These are phyloP conservation scores for Eumeta japonica DNA, from an alignment of 1,140 invertebrate species.

Conservation along the genomic window DNA sequence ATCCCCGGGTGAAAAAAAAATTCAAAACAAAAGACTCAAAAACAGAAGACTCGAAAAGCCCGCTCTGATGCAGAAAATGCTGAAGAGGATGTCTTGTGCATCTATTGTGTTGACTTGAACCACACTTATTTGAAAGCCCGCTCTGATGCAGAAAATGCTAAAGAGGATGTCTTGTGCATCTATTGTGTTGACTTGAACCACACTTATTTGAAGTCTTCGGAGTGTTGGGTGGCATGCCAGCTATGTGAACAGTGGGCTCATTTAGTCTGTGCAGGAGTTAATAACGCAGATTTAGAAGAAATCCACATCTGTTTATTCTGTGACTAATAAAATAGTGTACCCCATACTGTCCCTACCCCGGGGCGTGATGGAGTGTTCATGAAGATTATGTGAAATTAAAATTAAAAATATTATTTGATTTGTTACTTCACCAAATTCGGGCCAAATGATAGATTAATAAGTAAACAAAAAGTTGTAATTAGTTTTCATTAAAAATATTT, in stretches of 20 bases:
- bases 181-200: constrained; percentile 20
- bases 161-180: constrained; percentile 24
- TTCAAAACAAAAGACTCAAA: not conserved
- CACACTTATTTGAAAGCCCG: constrained; percentile 11
- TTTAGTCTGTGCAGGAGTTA: constrained; percentile 25
- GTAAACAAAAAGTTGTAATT: constrained; percentile 10
- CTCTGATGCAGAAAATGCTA: constrained; percentile 9
- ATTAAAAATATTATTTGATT: constrained; percentile 11
- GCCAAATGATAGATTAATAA: constrained; percentile 15
- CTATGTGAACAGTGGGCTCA: constrained; percentile 29
- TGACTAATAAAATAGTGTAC: constrained; percentile 16
- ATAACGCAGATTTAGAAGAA: constrained; percentile 21
- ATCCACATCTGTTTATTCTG: constrained; percentile 22
- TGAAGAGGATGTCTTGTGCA: constrained; percentile 9
- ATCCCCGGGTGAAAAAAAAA: not conserved
- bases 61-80: not conserved
- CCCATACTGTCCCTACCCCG: constrained; percentile 15
- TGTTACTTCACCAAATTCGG: constrained; percentile 11
- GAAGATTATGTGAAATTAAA: constrained; percentile 9
- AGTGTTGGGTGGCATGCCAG: constrained; percentile 27
- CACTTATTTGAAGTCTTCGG: constrained; percentile 23
- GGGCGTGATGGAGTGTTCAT: constrained; percentile 11
- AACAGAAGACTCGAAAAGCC: constrained; percentile 1
- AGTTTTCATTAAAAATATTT: constrained; percentile 11
- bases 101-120: constrained; percentile 10